phyloP scores from a whole-genome alignment of 2,888 invertebrate species.

The Agrilus cyanescens region DNA sequence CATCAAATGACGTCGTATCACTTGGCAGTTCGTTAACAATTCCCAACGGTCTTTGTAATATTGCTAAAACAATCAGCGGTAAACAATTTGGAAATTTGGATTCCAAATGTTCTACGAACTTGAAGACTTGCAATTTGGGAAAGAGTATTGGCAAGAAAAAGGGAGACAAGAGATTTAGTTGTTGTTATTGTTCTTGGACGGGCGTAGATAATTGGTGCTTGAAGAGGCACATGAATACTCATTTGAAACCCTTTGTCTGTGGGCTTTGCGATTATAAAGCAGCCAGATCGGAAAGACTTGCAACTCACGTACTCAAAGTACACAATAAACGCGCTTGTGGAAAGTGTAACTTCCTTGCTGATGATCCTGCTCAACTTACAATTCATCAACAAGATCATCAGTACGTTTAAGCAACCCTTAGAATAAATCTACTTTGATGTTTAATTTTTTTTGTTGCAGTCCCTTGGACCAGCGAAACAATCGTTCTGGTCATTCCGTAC shows the following conservation, averaged over 20 bases:
- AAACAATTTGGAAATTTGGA: conserved; percentile 22
- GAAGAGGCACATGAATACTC: conserved; percentile 84
- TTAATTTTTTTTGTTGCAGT: conserved; percentile 30
- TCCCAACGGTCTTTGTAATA: conserved; percentile 28
- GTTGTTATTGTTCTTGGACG: conserved; percentile 86
- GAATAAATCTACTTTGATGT: neutral
- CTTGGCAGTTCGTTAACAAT: conserved; percentile 24
- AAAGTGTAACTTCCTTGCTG: conserved; percentile 77
- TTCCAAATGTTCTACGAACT: conserved; percentile 19
- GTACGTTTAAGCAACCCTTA: conserved; percentile 39
- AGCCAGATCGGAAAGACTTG: conserved; percentile 77
- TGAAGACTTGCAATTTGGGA: conserved; percentile 18
- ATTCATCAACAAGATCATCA: conserved; percentile 67
- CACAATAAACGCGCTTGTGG: conserved; percentile 86
- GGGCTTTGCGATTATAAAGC: conserved; percentile 88
- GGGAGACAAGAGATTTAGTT: conserved; percentile 45
- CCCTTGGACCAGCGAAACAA: conserved; percentile 51
- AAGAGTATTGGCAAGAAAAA: conserved; percentile 31
- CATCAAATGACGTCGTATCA: conserved; percentile 14
- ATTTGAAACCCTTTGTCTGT: conserved; percentile 84
- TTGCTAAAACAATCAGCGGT: conserved; percentile 20
- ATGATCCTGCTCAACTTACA: conserved; percentile 68
- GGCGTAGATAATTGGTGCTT: conserved; percentile 91
- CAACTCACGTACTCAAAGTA: conserved; percentile 83
- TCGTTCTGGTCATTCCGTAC: conserved; percentile 32